phyloP scores from a whole-genome alignment of 2,888 invertebrate genomes.

The Cataglyphis cursor region DNA sequence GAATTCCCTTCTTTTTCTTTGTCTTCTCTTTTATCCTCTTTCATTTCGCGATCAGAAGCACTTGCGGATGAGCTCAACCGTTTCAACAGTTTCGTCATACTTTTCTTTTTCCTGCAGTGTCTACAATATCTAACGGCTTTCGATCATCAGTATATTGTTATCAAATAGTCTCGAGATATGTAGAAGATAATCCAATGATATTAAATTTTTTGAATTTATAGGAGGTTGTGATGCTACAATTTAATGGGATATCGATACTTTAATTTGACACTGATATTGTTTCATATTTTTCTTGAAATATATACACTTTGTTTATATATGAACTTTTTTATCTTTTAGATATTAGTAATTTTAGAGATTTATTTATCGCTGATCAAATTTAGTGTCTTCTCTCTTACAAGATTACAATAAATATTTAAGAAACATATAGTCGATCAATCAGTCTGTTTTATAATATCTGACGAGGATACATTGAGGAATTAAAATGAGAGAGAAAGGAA shows the following conservation, averaged over 20 bases:
- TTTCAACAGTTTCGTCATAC: neutral
- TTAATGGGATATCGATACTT: neutral
- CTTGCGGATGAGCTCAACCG: constrained; percentile 10
- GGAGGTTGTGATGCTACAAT: neutral
- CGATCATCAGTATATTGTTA: neutral
- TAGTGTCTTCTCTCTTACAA: neutral
- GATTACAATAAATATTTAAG: constrained; percentile 13
- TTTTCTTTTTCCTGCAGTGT: constrained; percentile 1
- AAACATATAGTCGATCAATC: constrained; percentile 19
- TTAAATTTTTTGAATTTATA: neutral
- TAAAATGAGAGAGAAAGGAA: constrained; percentile 12
- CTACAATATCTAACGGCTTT: neutral
- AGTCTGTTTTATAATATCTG: constrained; percentile 15
- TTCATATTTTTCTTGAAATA: neutral
- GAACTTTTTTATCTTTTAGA: neutral
- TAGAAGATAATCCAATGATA: neutral
- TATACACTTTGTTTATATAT: neutral
- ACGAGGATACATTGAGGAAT: neutral
- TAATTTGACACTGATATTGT: neutral
- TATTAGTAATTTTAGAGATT: neutral
- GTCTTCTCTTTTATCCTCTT: neutral
- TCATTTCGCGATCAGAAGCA: constrained; percentile 13
- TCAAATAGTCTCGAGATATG: neutral
- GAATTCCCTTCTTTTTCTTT: constrained; percentile 17
- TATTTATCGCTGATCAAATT: neutral